These are phyloP conservation scores for Penaeus japonicus DNA, from an alignment of 1,140 invertebrate species.

Conservation along the genomic window DNA sequence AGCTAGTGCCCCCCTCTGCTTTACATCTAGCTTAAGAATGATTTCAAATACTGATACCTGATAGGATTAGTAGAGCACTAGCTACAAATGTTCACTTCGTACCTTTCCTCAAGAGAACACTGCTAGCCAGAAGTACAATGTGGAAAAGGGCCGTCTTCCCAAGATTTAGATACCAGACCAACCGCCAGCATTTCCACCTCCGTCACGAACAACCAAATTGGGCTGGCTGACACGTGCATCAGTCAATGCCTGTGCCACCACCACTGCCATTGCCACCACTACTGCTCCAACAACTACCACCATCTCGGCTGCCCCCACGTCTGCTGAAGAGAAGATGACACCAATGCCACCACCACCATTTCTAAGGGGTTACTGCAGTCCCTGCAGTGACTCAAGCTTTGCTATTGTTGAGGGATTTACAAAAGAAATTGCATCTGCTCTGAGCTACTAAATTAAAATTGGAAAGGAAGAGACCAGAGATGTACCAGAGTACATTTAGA, in stretches of 20 bases:
- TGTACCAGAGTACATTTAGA: too few species aligned
- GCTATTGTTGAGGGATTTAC: too few species aligned
- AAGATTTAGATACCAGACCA: background rate
- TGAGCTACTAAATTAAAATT: too few species aligned
- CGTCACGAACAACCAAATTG: conserved; percentile 9
- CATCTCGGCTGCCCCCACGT: conserved; percentile 16
- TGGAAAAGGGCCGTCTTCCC: conserved; percentile 17
- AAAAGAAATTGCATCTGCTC: too few species aligned
- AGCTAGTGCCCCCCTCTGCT: conserved; percentile 7
- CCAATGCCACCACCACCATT: conserved; percentile 8
- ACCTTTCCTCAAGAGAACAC: background rate
- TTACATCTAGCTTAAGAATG: conserved; percentile 25
- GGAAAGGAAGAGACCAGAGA: too few species aligned
- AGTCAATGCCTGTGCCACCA: conserved; percentile 11
- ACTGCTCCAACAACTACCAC: conserved; percentile 30
- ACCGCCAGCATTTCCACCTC: background rate
- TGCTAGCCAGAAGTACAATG: conserved; percentile 22
- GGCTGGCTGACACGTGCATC: background rate
- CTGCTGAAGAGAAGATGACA: conserved; percentile 14
- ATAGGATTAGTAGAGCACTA: conserved; percentile 35
- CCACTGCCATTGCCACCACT: conserved; percentile 39
- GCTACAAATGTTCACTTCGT: conserved; percentile 7
- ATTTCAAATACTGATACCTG: conserved; percentile 32
- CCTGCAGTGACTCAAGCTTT: background rate
- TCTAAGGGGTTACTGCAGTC: conserved; percentile 4